phyloP scores from a whole-genome alignment of 2,113 vertebrate genomes.

The Oophaga pumilio region DNA sequence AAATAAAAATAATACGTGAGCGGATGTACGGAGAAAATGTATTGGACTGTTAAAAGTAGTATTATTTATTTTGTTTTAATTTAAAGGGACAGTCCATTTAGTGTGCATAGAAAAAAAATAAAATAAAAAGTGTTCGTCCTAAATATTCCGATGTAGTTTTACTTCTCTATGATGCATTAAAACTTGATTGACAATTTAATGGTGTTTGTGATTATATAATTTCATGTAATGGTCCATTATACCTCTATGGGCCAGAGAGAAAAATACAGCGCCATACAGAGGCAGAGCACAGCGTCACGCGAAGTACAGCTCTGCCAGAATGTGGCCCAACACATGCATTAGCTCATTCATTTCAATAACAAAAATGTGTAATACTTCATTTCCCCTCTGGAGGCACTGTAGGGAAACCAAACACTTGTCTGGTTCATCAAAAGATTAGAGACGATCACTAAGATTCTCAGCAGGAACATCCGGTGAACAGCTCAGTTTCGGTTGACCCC shows the following conservation, averaged over 20 bases:
- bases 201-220: slow-evolving; percentile 18
- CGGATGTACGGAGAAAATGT: slow-evolving; percentile 72
- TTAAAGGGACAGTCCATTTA: slow-evolving; percentile 81
- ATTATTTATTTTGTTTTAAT: slow-evolving; percentile 57
- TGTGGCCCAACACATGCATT: no score
- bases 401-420: neutral
- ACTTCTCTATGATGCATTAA: slow-evolving; percentile 89
- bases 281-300: neutral
- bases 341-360: no score
- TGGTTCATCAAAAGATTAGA: neutral
- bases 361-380: neutral
- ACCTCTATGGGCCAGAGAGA: neutral
- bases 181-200: slow-evolving; percentile 74
- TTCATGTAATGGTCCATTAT: neutral
- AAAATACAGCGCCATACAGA: neutral
- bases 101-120: slow-evolving; percentile 80
- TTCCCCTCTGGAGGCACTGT: neutral
- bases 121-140: slow-evolving; percentile 87
- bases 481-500: neutral
- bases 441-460: neutral
- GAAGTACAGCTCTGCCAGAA: neutral
- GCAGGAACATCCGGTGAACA: neutral
- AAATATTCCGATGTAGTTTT: slow-evolving; percentile 93
- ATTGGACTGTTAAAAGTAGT: slow-evolving; percentile 80
- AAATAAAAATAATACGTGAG: slow-evolving; percentile 60